Percentiles rank a stretch among this genome's conserved stretches.
Evolutionary conservation across 2,113 vertebrate genomes (phyloP).

Genomic region (Campylorhamphus procurvoides): DNA sequence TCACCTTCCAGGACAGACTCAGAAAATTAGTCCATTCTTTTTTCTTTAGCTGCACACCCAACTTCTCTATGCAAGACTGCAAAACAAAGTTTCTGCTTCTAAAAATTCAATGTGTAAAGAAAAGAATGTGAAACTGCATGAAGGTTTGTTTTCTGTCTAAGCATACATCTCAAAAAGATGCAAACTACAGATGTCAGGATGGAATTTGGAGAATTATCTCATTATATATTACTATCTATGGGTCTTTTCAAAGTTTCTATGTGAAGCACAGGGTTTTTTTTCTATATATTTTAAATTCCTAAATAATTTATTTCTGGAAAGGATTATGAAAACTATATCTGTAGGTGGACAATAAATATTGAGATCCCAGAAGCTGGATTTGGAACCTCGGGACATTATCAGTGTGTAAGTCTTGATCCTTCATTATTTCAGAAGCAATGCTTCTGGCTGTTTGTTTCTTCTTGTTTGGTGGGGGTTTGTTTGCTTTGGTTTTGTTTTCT

Average conservation of each 20-base stretch:
- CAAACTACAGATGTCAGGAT: background rate
- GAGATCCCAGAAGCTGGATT: background rate
- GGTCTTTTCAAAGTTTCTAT: background rate
- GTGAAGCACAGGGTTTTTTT: background rate
- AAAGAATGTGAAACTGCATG: background rate
- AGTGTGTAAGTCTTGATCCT: background rate
- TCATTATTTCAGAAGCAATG: background rate
- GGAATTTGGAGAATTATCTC: background rate
- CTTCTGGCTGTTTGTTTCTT: fast-evolving
- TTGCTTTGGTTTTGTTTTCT: background rate
- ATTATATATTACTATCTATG: too few relatives aligned
- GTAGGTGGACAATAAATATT: background rate
- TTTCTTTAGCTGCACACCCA: background rate
- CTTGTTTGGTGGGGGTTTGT: background rate
- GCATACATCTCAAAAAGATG: background rate
- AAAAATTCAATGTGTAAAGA: background rate
- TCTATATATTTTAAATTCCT: background rate
- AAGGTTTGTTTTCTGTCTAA: background rate
- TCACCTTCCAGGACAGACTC: background rate
- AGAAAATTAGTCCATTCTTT: background rate
- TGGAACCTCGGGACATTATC: background rate
- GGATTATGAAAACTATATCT: fast-evolving
- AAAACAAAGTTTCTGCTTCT: background rate
- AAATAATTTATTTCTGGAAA: background rate
- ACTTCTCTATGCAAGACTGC: background rate